These are phyloP conservation scores for Oncopeltus fasciatus DNA, from an alignment of 1,140 invertebrate species.

Conservation along the genomic window DNA sequence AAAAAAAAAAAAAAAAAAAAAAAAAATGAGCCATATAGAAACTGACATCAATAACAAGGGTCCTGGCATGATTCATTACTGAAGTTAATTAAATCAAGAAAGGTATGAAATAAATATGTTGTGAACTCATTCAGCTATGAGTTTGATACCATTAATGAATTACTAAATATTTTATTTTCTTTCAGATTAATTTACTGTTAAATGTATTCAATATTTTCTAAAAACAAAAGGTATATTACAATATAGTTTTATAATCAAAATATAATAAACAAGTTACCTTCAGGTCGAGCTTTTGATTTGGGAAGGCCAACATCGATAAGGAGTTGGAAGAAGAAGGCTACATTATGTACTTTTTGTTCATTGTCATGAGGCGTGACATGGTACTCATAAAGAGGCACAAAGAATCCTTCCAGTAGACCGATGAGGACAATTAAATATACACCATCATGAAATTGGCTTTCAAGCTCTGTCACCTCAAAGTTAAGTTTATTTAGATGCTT, in stretches of 20 bases:
- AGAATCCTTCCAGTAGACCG: slow-evolving; percentile 93
- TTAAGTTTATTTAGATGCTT: slow-evolving; percentile 95
- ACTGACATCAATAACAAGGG: no score
- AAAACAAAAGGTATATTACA: slow-evolving; percentile 2
- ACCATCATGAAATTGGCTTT: slow-evolving; percentile 93
- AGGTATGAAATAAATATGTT: no score
- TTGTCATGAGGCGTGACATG: slow-evolving; percentile 78
- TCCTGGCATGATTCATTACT: no score
- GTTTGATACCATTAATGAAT: no score
- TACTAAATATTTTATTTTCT: no score
- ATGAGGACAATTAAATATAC: slow-evolving; percentile 89
- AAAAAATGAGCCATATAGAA: no score
- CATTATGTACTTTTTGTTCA: slow-evolving; percentile 92
- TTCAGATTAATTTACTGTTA: slow-evolving; percentile 4
- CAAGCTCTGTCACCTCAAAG: slow-evolving; percentile 82
- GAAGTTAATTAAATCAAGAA: no score
- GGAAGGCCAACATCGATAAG: slow-evolving; percentile 96
- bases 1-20: no score
- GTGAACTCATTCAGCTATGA: no score
- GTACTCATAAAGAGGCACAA: slow-evolving; percentile 92
- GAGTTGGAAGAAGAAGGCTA: slow-evolving; percentile 88
- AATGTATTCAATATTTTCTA: slow-evolving; percentile 8
- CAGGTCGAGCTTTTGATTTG: slow-evolving; percentile 87
- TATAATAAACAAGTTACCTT: slow-evolving; percentile 47
- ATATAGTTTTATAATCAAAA: background rate